Evolutionary conservation across 2,797 vertebrate genomes (phyloP), one percentile per base, ranked within the genome.

Genomic region (Eleutherodactylus coqui): DNA sequence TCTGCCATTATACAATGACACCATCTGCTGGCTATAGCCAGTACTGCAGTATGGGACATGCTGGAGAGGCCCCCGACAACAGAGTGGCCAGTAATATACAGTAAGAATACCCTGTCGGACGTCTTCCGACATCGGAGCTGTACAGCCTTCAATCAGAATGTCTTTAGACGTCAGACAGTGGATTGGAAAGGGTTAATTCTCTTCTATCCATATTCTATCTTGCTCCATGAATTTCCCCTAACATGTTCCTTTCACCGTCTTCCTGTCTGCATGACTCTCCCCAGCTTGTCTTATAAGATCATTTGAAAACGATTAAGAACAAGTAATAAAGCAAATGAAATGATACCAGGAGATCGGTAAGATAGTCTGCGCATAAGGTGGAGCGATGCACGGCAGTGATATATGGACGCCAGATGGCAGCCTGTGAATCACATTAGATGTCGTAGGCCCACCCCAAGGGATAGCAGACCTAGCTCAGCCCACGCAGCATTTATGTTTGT

Each of bases 361-460:
- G 47, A 49, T 27, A 9, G 64, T 14, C 51, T n/a, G 60, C 6
- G 21, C 2, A 1, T 43, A 38, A 73, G 90, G 24, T 55, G 17
- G 83, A 64, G 86, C 32, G 2, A n/a, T 88, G 80, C 36, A 73
- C 38, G 62, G 64, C 10, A 19, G 77, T 82, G 55, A 91, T 87
- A 91, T 69, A 89, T 75, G 21, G 0, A 29, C 82, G 83, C 80
- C 10, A 89, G 60, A 88, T 84, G 86, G 27, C 88, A 85, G 32
- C 85, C 76, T 21, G 38, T 79, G 49, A 85, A 51, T 89, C 85
- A 82, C 58, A 83, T 53, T 47, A 88, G 24, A 45, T 86, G 82
- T 49, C 83, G 69, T 29, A 27, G 41, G 88, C 21, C 76, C 81
- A 76, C 88, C 69, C 27, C 38, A 55, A 89, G 88, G 77, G 86